Evolutionary conservation across 2,113 vertebrate genomes (phyloP), one percentile per base, ranked within the genome.

Genomic region (Pedionomus torquatus): DNA sequence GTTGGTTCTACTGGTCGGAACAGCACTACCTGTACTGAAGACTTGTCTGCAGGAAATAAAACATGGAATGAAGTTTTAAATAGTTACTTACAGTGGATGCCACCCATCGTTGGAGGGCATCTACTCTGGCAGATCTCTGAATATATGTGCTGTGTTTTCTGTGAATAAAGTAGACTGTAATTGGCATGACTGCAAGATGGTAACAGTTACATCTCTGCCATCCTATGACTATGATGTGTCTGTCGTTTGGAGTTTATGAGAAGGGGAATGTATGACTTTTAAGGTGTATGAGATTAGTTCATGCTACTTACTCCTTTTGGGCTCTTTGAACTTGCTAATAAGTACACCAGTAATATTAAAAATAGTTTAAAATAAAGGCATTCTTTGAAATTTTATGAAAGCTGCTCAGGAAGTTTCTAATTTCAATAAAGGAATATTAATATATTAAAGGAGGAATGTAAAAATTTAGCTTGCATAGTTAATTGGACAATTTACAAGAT

Each of bases 1-100:
- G 97, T 88, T 0, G 98, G 98, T 94, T 99, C 98, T 65, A 97
- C 98, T 44, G 98, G 94, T 48, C 97, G 95, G 82, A 99, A 99
- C 68, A 98, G 82, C 66, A 98, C 98, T 66, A 98, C 98, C 13
- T 14, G 49, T 51, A 99, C 85, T 3, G 98, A 99, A 0, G 98
- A 98, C 92, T 99, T 99, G 11, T 98, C 99, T 99, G 91, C n/a
- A 74, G 76, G 83, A 54, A 21, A 43, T 23, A 20, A 54, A 66
- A 78, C 33, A 61, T 14, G 10, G 25, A 30, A 37, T 43, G 35
- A 21, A n/a, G 20, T 54, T 83, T n/a, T 69, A 33, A 64, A 18
- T 41, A 43, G 51, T 41, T 39, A 28, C 33, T 55, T 58, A 23
- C 28, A 65, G 65, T 33, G 35, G 25, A 57, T 44, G 43, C 51